Evolutionary conservation across 2,888 invertebrate species (phyloP), one percentile per base, ranked within the genome.

Genomic region (Portevinia maculata): DNA sequence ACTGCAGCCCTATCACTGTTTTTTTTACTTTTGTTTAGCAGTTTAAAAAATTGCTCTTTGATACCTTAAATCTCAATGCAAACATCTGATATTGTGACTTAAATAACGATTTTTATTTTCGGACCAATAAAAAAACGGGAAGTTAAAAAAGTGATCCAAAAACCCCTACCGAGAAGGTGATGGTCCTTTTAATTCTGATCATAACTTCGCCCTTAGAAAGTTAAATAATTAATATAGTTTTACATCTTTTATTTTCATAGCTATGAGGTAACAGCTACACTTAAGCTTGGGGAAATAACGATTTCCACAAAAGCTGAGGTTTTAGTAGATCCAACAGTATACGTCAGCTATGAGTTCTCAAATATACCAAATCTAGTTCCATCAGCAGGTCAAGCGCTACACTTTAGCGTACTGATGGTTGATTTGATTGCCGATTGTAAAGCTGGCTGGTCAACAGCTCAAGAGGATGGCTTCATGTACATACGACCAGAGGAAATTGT

Each of bases 401-500:
- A 84, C 0, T 84, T 84, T 8, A 76, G 70, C 13, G 65, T 76
- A 1, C 39, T 84, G 1, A 79, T 84, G 15, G 41, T 79, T n/a
- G 81, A 79, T 62, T 52, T 84, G 17, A 79, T 75, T 21, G 81
- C 84, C 44, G 69, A 55, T 8, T 84, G 84, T 21, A 76, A 75
- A 13, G 84, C 79, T 41, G 84, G 84, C n/a, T 84, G 84, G 84
- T 67, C 84, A n/a, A 60, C 60, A 11, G 84, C 84, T 0, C 84
- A 84, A 52, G 84, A 84, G 41, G 84, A 79, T 9, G 84, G 81
- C 4, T 84, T 57, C 39, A 11, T 67, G 1, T 84, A 76, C 48
- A 76, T 84, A 24, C 65, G 39, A 0, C 37, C 74, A n/a, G 84
- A 84, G 7, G 84, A 84, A 60, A 76, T 84, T 34, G 84, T 84